Conservation (phyloP, 2,113 vertebrate species). For the Crotophaga sulcirostris region DNA sequence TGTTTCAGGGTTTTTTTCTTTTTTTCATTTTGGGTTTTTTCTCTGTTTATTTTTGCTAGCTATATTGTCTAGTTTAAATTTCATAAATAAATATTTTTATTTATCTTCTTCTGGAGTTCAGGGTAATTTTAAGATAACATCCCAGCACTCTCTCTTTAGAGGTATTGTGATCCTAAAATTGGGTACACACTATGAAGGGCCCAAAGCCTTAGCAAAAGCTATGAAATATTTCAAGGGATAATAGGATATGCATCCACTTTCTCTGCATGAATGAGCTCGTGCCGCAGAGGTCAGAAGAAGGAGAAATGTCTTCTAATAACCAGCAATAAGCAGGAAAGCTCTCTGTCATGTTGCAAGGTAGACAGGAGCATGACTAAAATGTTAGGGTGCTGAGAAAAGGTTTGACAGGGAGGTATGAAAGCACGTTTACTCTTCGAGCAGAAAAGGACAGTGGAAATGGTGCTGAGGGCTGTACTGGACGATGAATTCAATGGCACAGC, state of each 20-base stretch:
- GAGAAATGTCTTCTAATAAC: slow-evolving; percentile 36
- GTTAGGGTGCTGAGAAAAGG: not conserved
- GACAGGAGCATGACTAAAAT: not conserved
- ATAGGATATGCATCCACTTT: slow-evolving; percentile 46
- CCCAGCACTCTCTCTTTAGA: not conserved
- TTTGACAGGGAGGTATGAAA: not conserved
- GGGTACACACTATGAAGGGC: not conserved
- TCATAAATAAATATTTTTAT: not conserved
- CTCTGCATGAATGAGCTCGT: slow-evolving; percentile 48
- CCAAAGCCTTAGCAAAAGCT: not conserved
- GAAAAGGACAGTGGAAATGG: not conserved
- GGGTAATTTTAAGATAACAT: not conserved
- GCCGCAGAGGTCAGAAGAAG: slow-evolving; percentile 39
- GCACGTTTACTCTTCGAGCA: not conserved
- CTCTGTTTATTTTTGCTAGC: not conserved
- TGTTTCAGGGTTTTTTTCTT: not conserved
- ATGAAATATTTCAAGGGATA: slow-evolving; percentile 32
- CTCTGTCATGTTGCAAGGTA: not conserved
- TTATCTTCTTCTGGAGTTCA: not conserved
- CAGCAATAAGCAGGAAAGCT: not conserved
- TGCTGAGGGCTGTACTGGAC: not conserved
- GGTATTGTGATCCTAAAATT: not conserved
- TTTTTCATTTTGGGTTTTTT: not conserved
- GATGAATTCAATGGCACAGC: not conserved
- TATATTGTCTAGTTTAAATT: not conserved